These are phyloP conservation scores for Litocranius walleri DNA, from an alignment of 2,113 vertebrate genomes.

Conservation along the genomic window DNA sequence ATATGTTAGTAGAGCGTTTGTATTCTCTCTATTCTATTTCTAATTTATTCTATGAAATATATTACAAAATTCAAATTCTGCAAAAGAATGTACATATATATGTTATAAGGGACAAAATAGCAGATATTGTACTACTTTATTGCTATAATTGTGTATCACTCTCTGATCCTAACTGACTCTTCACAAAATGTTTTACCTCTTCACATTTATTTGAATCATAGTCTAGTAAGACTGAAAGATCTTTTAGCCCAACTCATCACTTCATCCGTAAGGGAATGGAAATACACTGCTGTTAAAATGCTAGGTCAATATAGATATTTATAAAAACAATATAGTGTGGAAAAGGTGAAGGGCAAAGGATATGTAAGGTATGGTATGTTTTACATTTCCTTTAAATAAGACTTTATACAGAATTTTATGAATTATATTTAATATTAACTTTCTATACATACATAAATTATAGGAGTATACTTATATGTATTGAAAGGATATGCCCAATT, in stretches of 20 bases:
- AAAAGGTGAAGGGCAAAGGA: neutral
- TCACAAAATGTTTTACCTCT: neutral
- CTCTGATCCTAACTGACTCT: neutral
- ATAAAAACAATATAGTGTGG: neutral
- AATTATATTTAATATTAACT: neutral
- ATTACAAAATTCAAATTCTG: neutral
- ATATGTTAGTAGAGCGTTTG: neutral
- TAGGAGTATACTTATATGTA: neutral
- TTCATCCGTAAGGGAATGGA: neutral
- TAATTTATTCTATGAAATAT: neutral
- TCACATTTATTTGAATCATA: neutral
- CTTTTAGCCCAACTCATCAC: neutral
- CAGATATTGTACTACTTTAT: neutral
- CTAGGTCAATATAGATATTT: neutral
- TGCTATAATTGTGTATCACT: neutral
- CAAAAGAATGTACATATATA: neutral
- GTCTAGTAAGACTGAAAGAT: neutral
- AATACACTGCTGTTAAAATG: neutral
- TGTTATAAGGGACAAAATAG: neutral
- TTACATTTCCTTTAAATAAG: neutral
- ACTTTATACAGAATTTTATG: neutral
- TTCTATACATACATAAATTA: neutral
- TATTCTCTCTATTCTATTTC: neutral
- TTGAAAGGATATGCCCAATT: neutral
- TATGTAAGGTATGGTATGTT: neutral